phyloP scores from a whole-genome alignment of 2,113 vertebrate species.

The Toxotes chatareus region DNA sequence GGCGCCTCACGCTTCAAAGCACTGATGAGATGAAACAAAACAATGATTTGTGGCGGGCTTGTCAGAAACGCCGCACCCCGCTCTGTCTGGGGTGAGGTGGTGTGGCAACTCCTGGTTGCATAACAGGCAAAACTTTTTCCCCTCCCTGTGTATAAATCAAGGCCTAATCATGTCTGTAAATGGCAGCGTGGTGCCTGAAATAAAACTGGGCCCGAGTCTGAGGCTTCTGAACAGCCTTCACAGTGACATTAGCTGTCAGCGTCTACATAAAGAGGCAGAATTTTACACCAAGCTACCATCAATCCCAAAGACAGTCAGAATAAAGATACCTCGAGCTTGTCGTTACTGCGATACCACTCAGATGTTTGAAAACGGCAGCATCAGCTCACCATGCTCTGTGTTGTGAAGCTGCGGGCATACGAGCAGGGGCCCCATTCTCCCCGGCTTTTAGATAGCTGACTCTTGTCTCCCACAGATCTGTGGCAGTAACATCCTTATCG shows the following conservation, averaged over 20 bases:
- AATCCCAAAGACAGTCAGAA: slow-evolving; percentile 21
- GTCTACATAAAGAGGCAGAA: slow-evolving; percentile 33
- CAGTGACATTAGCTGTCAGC: slow-evolving; percentile 41
- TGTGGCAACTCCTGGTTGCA: slow-evolving; percentile 25
- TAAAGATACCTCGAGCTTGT: slow-evolving; percentile 37
- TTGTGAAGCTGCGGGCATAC: slow-evolving; percentile 33
- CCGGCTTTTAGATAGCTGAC: slow-evolving; percentile 66
- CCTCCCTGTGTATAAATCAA: slow-evolving; percentile 25
- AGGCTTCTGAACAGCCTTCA: slow-evolving; percentile 10
- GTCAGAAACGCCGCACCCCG: slow-evolving; percentile 45
- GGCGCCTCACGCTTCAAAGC: slow-evolving; percentile 61
- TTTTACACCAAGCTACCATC: slow-evolving; percentile 31
- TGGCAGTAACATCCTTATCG: slow-evolving; percentile 71
- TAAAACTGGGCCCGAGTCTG: slow-evolving; percentile 15
- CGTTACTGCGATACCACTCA: slow-evolving; percentile 22
- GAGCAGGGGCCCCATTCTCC: slow-evolving; percentile 48
- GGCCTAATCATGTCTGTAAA: slow-evolving; percentile 44
- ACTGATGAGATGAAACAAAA: slow-evolving; percentile 73
- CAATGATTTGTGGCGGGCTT: slow-evolving; percentile 62
- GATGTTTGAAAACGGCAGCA: slow-evolving; percentile 42
- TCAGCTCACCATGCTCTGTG: slow-evolving; percentile 21
- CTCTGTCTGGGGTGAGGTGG: slow-evolving; percentile 27
- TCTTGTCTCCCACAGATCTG: slow-evolving; percentile 75
- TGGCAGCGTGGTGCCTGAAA: slow-evolving; percentile 25
- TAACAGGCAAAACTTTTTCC: slow-evolving; percentile 31